These are phyloP conservation scores for Aporophyla lueneburgensis DNA, from an alignment of 2,888 invertebrate species.

Conservation along the genomic window DNA sequence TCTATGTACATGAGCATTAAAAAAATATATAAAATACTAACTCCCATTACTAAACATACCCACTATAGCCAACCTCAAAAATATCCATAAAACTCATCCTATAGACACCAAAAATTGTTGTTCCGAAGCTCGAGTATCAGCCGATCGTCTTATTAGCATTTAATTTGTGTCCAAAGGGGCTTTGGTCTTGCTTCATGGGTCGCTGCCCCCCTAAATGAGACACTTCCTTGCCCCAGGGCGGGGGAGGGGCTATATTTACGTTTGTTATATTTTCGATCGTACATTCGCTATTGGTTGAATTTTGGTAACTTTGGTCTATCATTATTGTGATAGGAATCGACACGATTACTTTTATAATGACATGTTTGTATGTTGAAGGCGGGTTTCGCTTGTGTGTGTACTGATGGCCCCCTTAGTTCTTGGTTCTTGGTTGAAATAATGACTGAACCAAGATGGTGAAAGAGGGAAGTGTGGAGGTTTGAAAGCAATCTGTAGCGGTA, in stretches of 20 bases:
- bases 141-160: slow-evolving; percentile 88
- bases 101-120: slow-evolving; percentile 69
- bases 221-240: slow-evolving; percentile 87
- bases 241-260: slow-evolving; percentile 80
- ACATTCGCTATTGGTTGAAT: slow-evolving; percentile 73
- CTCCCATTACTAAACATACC: slow-evolving; percentile 19
- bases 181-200: slow-evolving; percentile 82
- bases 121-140: slow-evolving; percentile 74
- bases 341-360: slow-evolving; percentile 57
- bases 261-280: slow-evolving; percentile 80
- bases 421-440: slow-evolving; percentile 41
- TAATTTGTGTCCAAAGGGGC: slow-evolving; percentile 88
- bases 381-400: slow-evolving; percentile 45
- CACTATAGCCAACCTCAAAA: slow-evolving; percentile 34
- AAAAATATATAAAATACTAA: slow-evolving; percentile 15
- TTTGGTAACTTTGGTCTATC: slow-evolving; percentile 67
- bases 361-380: slow-evolving; percentile 54
- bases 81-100: slow-evolving; percentile 67
- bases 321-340: slow-evolving; percentile 66
- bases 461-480: slow-evolving; percentile 39
- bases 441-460: slow-evolving; percentile 40
- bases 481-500: slow-evolving; percentile 40
- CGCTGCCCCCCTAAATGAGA: slow-evolving; percentile 88
- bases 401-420: slow-evolving; percentile 34
- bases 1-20: background rate